Percentiles rank a stretch among this genome's conserved stretches.
These are phyloP conservation scores for Iselma pallidipennis DNA, from an alignment of 2,888 invertebrate genomes.

Conservation along the genomic window DNA sequence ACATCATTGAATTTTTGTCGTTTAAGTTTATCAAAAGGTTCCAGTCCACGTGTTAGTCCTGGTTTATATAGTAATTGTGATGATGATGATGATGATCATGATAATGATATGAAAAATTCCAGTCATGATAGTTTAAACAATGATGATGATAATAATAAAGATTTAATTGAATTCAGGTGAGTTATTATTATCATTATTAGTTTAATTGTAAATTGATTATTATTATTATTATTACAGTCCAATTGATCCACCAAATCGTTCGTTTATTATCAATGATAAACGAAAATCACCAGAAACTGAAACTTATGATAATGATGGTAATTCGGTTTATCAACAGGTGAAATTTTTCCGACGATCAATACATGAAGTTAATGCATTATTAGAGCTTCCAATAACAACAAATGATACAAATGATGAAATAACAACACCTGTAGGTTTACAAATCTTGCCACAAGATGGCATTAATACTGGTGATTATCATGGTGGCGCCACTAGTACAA, in stretches of 20 bases:
- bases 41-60: constrained; percentile 51
- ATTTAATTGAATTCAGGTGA: constrained; percentile 48
- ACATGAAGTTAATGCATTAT: constrained; percentile 71
- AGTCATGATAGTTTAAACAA: constrained; percentile 32
- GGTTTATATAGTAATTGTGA: constrained; percentile 36
- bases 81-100: constrained; percentile 30
- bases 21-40: constrained; percentile 45
- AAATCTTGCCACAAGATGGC: too few species aligned
- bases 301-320: constrained; percentile 50
- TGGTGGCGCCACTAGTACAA: not conserved
- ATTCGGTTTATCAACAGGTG: constrained; percentile 72
- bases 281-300: constrained; percentile 51
- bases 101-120: constrained; percentile 26
- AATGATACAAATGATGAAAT: not conserved
- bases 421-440: too few species aligned
- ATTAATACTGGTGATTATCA: too few species aligned
- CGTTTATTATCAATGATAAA: constrained; percentile 43
- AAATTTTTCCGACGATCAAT: constrained; percentile 75
- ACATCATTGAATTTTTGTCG: constrained; percentile 50
- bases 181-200: not conserved
- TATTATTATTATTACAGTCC: constrained; percentile 12
- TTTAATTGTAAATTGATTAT: not conserved
- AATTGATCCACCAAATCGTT: constrained; percentile 16
- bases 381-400: constrained; percentile 41
- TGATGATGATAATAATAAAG: constrained; percentile 20